phyloP scores from a whole-genome alignment of 2,113 vertebrate species.

The Pomatorhinus ruficollis region DNA sequence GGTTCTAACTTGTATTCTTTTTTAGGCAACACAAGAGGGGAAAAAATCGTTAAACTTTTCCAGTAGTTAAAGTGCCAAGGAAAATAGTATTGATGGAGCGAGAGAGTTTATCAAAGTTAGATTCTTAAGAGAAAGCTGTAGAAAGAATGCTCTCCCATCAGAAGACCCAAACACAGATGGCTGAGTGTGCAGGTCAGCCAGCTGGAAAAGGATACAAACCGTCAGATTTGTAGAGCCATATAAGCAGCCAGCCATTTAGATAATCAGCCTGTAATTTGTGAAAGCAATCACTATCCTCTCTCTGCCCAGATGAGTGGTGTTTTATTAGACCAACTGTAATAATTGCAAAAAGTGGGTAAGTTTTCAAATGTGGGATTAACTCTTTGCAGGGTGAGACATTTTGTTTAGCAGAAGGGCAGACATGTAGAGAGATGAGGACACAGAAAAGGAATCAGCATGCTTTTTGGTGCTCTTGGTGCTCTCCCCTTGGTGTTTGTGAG shows the following conservation, averaged over 20 bases:
- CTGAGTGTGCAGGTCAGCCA: neutral
- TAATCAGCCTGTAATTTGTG: neutral
- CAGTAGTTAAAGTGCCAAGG: neutral
- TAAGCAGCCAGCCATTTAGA: neutral
- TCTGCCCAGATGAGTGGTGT: neutral
- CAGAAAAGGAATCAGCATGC: neutral
- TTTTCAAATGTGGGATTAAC: neutral
- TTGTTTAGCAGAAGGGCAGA: neutral
- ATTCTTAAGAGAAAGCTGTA: neutral
- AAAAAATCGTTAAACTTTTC: neutral
- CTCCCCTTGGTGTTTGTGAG: neutral
- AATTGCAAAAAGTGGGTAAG: neutral
- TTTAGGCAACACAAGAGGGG: neutral
- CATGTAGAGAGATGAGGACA: neutral
- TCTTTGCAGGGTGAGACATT: neutral
- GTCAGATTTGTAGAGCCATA: neutral
- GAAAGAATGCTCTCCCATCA: neutral
- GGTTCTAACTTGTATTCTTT: neutral
- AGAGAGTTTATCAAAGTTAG: neutral
- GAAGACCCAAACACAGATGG: neutral
- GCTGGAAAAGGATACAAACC: neutral
- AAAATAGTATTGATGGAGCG: neutral
- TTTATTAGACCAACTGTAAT: neutral
- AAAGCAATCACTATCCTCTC: neutral
- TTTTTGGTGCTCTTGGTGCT: neutral